A percentile compares a stretch with the other conserved stretches of the same genome.
These are phyloP conservation scores for Echiichthys vipera DNA, from an alignment of 2,797 vertebrate species.

Conservation along the genomic window DNA sequence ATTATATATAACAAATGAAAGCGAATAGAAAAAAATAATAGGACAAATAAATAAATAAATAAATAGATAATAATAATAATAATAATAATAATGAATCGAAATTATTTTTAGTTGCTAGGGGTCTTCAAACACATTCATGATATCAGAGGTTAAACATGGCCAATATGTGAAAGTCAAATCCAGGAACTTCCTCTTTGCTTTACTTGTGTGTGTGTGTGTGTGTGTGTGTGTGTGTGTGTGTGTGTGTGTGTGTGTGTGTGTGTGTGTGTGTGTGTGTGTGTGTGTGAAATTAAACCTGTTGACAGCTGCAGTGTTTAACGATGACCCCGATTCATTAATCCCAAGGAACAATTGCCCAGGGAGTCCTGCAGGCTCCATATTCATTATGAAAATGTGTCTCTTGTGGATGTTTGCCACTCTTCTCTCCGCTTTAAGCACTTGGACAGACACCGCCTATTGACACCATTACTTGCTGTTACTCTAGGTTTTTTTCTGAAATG, in stretches of 20 bases:
- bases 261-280: not conserved
- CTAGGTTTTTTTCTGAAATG: not conserved
- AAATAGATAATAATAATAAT: too few relatives aligned
- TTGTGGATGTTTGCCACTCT: constrained; percentile 6
- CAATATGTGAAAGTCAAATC: constrained; percentile 18
- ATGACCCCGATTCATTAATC: constrained; percentile 64
- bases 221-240: not conserved
- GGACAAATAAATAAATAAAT: too few relatives aligned
- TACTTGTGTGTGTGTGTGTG: not conserved
- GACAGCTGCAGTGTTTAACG: constrained; percentile 69
- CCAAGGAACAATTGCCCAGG: constrained; percentile 13
- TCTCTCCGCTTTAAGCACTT: too few relatives aligned
- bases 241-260: not conserved
- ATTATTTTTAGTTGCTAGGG: too few relatives aligned
- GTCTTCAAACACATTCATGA: too few relatives aligned
- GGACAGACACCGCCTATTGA: not conserved
- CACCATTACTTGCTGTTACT: not conserved
- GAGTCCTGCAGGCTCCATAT: constrained; percentile 6
- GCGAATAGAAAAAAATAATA: too few relatives aligned
- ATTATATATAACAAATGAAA: too few relatives aligned
- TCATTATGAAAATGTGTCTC: not conserved
- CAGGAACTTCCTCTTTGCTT: constrained; percentile 48
- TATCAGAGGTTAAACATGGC: constrained; percentile 5
- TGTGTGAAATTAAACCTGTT: constrained; percentile 42
- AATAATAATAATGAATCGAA: too few relatives aligned